Evolutionary conservation across 35 echinoderm and acorn worm species (phyloP), one percentile per base, ranked within the genome.

Genomic region (Ptychodera flava): DNA sequence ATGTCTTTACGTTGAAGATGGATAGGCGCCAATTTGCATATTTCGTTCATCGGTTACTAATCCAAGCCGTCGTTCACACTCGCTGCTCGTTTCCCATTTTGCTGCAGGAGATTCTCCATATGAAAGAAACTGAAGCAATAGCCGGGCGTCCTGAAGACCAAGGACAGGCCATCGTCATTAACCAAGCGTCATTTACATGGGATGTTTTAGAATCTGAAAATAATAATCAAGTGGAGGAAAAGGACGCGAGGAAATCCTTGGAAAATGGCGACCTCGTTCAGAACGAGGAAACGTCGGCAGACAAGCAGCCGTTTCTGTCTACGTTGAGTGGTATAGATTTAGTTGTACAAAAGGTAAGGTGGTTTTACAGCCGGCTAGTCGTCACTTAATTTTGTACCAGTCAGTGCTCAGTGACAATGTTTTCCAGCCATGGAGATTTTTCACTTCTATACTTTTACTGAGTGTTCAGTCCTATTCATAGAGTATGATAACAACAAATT

Each of bases 321-420:
- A 15, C 37, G 28, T 35, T 93, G 28, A 86, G 84, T 33, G 35
- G 90, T 28, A 93, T 93, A 38, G 77, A 87, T 52, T 78, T 93
- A 0, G 34, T 36, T 31, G 85, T 91, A 15, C 52, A 80, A 82
- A 93, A 93, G 92, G 92, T 93, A 85, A 75, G 78, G 33, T 1
- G 29, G 33, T n/a, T 85, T 79, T 80, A 1, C 32, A 27, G 15
- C 28, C 29, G 81, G 28, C 27, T 30, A 29, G n/a, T 0, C 1
- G 28, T 28, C 81, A 31, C 33, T 12, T n/a, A 32, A 83, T 6
- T 27, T 30, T n/a, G n/a, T 6, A 14, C 16, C 29, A 16, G 15
- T 29, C 0, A 33, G 15, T 15, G 6, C 30, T 30, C 1, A 15
- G 29, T 30, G 0, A 34, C 37, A 33, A 16, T 31, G 81, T 32